Base-by-base conservation (phyloP, 2,797 vertebrate species). In the Dendrocincla tyrannina region DNA sequence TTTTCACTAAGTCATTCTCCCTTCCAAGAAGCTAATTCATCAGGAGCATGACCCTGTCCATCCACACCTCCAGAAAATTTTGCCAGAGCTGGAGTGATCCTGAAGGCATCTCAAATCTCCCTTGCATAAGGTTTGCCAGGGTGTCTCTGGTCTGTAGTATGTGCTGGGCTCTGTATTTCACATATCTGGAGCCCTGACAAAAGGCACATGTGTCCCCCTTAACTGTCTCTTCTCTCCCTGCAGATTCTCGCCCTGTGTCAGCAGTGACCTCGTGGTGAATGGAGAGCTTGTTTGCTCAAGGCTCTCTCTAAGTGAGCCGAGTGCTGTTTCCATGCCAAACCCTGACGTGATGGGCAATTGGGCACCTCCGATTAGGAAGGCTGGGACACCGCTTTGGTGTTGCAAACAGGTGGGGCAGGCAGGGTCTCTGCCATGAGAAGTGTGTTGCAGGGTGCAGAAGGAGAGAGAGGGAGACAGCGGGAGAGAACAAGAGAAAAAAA, bases 241-340 rank as follows among this genome's bases (percentile, higher is more conserved):
- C 84, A 87, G 42, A 77, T 93, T 68, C 90, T 90, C 59, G 37
- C 17, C 24, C 77, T 24, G n/a, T 33, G 70, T 91, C 83, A 82
- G 88, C 70, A 78, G 44, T 0, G 24, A 88, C 79, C 76, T 84
- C 42, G 25, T 77, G 75, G 56, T 17, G n/a, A 81, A 66, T 19
- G 28, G 50, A 59, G 24, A 74, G 66, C 28, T 87, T 96, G 93
- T 95, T 97, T 97, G 90, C 69, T 96, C 94, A 95, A 84, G 79
- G 73, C 62, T 79, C 1, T 81, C 56, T 76, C 91, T 74, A 74
- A 91, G 70, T 22, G 85, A 81, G 56, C 69, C 2, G 67, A 89
- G 85, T 72, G 87, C 92, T 88, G 88, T 94, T 97, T 96, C 95
- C 88, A 95, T 95, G 93, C 94, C 89, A 95, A 92, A 93, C 60